These are phyloP conservation scores for Scopus umbretta DNA, from an alignment of 2,113 vertebrate species.

Conservation along the genomic window DNA sequence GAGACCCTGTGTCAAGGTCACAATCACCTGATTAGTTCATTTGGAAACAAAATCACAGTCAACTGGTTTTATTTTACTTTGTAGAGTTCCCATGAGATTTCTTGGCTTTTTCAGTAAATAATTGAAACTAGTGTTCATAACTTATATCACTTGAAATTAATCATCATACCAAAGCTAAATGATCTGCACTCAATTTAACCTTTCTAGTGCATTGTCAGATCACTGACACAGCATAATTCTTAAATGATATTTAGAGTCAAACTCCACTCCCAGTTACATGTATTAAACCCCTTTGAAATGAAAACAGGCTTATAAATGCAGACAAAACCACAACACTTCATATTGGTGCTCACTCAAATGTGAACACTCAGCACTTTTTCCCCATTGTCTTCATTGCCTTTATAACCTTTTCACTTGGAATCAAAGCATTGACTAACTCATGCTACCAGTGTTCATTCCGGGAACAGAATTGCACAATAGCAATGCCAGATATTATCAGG, in stretches of 20 bases:
- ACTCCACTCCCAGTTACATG: not conserved
- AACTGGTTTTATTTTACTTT: not conserved
- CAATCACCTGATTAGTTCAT: not conserved
- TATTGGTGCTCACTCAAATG: not conserved
- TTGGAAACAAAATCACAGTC: not conserved
- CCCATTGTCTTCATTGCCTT: not conserved
- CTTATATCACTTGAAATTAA: not conserved
- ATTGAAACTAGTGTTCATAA: not conserved
- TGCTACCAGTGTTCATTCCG: not conserved
- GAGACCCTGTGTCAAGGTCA: not conserved
- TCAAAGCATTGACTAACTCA: not conserved
- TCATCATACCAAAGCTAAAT: not conserved
- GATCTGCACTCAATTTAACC: not conserved
- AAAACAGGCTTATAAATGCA: not conserved
- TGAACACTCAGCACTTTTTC: not conserved
- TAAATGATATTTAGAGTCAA: not conserved
- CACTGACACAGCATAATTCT: not conserved
- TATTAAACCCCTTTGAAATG: not conserved
- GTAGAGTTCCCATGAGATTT: not conserved
- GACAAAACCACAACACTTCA: not conserved
- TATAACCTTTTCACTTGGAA: not conserved
- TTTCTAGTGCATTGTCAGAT: not conserved
- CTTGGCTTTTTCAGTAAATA: conserved; percentile 13
- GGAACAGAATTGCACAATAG: not conserved
- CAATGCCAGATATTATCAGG: not conserved